phyloP scores from a whole-genome alignment of 2,113 vertebrate species.

The Guaruba guarouba region DNA sequence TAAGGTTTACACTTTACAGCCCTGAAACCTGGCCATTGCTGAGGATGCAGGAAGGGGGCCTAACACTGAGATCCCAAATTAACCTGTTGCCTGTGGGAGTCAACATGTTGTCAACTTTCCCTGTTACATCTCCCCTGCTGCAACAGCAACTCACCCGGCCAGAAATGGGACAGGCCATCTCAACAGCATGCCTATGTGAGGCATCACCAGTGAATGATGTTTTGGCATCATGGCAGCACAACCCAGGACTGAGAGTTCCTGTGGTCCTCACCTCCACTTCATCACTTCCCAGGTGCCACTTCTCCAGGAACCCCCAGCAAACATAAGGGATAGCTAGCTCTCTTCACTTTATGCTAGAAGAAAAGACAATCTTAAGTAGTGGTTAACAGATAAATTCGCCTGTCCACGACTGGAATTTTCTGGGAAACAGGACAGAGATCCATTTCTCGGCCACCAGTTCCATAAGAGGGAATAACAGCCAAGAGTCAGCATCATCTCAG shows the following conservation, averaged over 20 bases:
- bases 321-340: not conserved
- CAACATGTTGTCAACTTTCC: not conserved
- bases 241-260: not conserved
- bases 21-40: not conserved
- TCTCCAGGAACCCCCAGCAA: not conserved
- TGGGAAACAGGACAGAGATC: not conserved
- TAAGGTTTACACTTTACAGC: not conserved
- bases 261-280: not conserved
- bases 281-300: fast-evolving
- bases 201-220: not conserved
- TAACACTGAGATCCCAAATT: not conserved
- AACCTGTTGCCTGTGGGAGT: not conserved
- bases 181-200: not conserved
- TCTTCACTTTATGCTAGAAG: not conserved
- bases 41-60: not conserved
- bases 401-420: not conserved
- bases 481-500: not conserved
- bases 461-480: not conserved
- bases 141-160: not conserved
- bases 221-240: not conserved
- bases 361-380: not conserved
- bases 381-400: not conserved
- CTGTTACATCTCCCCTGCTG: not conserved
- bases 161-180: not conserved
- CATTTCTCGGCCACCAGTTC: not conserved